Percentiles rank a stretch among this genome's conserved stretches.
phyloP scores from a whole-genome alignment of 2,797 vertebrate genomes.

The Salmo trutta region DNA sequence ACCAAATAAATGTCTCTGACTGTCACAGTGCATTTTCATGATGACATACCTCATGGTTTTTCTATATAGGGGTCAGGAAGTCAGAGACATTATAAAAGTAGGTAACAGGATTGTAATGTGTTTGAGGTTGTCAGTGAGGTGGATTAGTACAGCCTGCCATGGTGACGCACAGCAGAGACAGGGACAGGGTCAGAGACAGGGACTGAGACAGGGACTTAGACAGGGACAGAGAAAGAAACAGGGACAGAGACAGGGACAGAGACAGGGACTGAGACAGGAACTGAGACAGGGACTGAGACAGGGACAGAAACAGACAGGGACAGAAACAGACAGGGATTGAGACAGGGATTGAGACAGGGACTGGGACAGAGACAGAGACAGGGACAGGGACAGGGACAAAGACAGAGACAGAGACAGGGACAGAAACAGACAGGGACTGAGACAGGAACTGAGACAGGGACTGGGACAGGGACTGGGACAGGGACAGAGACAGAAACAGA shows the following conservation, averaged over 20 bases:
- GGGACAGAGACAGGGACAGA: too few species aligned
- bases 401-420: slow-evolving; percentile 3
- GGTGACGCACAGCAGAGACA: not conserved
- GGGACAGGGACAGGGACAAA: not conserved
- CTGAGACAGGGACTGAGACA: slow-evolving; percentile 5
- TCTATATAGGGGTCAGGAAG: not conserved
- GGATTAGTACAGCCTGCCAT: not conserved
- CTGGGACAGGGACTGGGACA: not conserved
- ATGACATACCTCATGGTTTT: not conserved
- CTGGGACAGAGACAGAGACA: too few species aligned
- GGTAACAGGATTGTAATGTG: not conserved
- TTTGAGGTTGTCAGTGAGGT: not conserved
- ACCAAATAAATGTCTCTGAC: not conserved
- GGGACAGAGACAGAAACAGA: slow-evolving; percentile 1
- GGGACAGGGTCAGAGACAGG: slow-evolving; percentile 4
- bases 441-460: not conserved
- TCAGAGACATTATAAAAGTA: not conserved
- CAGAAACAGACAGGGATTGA: not conserved
- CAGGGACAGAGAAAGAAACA: too few species aligned
- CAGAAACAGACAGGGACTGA: not conserved
- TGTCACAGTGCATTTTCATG: not conserved
- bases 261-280: not conserved
- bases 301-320: too few species aligned
- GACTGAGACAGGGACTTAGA: not conserved
- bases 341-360: slow-evolving; percentile 3